Conservation (phyloP, 2,797 vertebrate species). For the Fringilla coelebs region DNA sequence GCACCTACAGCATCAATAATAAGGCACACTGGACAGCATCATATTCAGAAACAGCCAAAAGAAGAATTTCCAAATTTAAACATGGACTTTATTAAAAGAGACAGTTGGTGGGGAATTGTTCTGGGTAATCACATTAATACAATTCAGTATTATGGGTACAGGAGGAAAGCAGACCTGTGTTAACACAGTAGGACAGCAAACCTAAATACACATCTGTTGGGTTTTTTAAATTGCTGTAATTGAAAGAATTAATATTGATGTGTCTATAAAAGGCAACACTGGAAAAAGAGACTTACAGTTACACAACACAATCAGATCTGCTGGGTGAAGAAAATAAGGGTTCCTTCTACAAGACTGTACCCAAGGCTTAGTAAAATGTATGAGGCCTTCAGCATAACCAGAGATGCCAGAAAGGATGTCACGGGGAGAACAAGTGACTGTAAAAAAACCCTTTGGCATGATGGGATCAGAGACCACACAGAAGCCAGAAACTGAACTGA, state of each 20-base stretch:
- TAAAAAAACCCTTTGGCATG: background rate
- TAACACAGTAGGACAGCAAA: background rate
- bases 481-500: background rate
- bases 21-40: background rate
- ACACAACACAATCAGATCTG: background rate
- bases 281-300: background rate
- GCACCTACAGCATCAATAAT: background rate
- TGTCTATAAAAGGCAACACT: background rate
- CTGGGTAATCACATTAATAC: background rate
- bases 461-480: background rate
- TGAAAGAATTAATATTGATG: background rate
- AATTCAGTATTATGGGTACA: background rate
- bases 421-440: fast-evolving
- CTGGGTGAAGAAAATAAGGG: background rate
- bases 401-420: background rate
- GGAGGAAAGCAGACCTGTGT: background rate
- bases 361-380: background rate
- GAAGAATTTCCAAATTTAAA: background rate
- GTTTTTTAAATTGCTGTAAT: background rate
- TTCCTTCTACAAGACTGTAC: background rate
- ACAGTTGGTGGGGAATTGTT: background rate
- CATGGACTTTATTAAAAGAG: background rate
- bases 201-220: background rate
- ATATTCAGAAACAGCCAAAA: background rate
- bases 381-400: background rate